Evolutionary conservation across 1,140 invertebrate genomes (phyloP).

Genomic region (Bicyclus anynana): DNA sequence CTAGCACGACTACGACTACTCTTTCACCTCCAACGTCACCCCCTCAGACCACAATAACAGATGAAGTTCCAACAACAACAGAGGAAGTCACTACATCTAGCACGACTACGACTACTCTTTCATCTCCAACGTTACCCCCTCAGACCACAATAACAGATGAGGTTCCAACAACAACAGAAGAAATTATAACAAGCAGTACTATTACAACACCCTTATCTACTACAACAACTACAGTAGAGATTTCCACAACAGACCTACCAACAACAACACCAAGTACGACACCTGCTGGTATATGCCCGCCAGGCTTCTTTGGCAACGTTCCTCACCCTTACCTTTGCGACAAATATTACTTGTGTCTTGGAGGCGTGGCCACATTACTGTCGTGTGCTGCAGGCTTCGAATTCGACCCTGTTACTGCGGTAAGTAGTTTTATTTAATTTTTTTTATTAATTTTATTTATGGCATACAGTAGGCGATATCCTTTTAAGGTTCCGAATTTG

Average conservation of each 20-base stretch:
- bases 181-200: not conserved
- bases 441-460: not conserved
- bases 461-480: no score
- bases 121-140: not conserved
- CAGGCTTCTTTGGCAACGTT: constrained; percentile 6
- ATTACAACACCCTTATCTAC: not conserved
- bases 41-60: not conserved
- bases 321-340: constrained; percentile 11
- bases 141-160: not conserved
- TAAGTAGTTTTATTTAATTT: constrained; percentile 10
- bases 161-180: not conserved
- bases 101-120: no score
- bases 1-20: not conserved
- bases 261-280: not conserved
- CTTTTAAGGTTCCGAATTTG: no score
- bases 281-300: not conserved
- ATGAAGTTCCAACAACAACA: no score
- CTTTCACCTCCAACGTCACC: not conserved
- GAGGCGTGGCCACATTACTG: not conserved
- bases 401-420: constrained; percentile 4
- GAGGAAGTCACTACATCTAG: no score
- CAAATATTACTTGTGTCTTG: not conserved
- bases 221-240: constrained; percentile 1
- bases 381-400: not conserved
- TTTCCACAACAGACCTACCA: not conserved